Evolutionary conservation across 1,140 invertebrate genomes (phyloP), one percentile per base, ranked within the genome.

Genomic region (Drosophila takahashii): DNA sequence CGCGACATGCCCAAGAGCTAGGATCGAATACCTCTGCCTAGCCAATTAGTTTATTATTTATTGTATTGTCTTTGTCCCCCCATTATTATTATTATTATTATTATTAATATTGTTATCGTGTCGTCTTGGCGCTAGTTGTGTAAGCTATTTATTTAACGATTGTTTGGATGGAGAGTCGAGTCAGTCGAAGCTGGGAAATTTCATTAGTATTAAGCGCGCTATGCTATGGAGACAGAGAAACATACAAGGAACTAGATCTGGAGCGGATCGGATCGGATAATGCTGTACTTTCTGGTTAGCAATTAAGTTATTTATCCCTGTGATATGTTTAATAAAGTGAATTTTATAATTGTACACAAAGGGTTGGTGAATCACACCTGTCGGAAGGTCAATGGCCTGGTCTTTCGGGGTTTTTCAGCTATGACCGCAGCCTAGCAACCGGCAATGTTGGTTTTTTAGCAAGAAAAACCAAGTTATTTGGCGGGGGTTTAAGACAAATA

Each of bases 1-100:
- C 93, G 93, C 62, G 91, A 92, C 83, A 94, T 93, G 91, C 89
- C 83, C 70, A 80, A 91, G 56, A 92, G 78, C 73, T 91, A 91
- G 79, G 78, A 71, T 37, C 44, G 27, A 48, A 29, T 42, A n/a
- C 37, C 18, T 44, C 66, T 48, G 39, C 57, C 62, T 83, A 77
- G 83, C 84, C 71, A 78, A 73, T 79, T 86, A 87, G 84, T 56
- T 69, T 79, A 86, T 83, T 86, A 86, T 87, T 86, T 86, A 86
- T 86, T 86, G 45, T 60, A 81, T 80, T 77, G 75, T 62, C 73
- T 67, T 76, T 76, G 72, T 76, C 65, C 64, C 54, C 72, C 75
- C 29, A 29, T 29, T 8, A 78, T 83, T 75, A 72, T 74, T 72
- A 57, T 72, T 58, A 52, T 69, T 74, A 51, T 71, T 75, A 61